Percentiles rank a stretch among this genome's conserved stretches.
phyloP scores from a whole-genome alignment of 2,797 vertebrate genomes.

The Lutjanus argentimaculatus region DNA sequence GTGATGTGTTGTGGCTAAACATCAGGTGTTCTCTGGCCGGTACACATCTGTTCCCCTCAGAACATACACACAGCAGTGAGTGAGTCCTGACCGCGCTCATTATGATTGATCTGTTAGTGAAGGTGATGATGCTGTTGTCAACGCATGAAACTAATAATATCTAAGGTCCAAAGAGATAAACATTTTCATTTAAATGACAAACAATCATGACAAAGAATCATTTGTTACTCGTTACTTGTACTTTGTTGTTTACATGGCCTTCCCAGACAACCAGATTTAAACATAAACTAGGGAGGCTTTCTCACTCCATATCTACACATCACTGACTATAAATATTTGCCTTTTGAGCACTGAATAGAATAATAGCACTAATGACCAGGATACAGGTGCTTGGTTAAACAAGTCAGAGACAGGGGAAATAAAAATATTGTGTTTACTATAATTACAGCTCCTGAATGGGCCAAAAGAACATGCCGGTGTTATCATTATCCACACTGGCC shows the following conservation, averaged over 20 bases:
- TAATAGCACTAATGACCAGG: constrained; percentile 66
- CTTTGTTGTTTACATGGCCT: too few species aligned
- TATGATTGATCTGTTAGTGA: constrained; percentile 60
- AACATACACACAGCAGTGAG: constrained; percentile 22
- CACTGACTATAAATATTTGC: constrained; percentile 51
- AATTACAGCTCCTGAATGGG: constrained; percentile 57
- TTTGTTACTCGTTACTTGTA: too few species aligned
- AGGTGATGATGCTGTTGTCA: constrained; percentile 41
- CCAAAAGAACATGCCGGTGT: constrained; percentile 59
- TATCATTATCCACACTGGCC: constrained; percentile 55
- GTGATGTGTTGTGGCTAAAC: constrained; percentile 56
- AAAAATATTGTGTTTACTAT: constrained; percentile 79
- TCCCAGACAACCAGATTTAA: constrained; percentile 13
- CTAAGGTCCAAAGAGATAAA: neutral
- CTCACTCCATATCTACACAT: constrained; percentile 12
- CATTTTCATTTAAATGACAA: neutral
- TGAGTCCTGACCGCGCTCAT: constrained; percentile 25
- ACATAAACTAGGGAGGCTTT: constrained; percentile 18
- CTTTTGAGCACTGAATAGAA: constrained; percentile 28
- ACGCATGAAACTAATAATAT: constrained; percentile 33
- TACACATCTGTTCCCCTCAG: constrained; percentile 66
- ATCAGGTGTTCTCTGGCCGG: constrained; percentile 70
- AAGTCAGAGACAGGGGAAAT: constrained; percentile 67
- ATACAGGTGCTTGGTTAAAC: constrained; percentile 79
- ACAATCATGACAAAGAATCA: neutral